Evolutionary conservation across 2,888 invertebrate species (phyloP).

Genomic region (Netelia fuscicornis): DNA sequence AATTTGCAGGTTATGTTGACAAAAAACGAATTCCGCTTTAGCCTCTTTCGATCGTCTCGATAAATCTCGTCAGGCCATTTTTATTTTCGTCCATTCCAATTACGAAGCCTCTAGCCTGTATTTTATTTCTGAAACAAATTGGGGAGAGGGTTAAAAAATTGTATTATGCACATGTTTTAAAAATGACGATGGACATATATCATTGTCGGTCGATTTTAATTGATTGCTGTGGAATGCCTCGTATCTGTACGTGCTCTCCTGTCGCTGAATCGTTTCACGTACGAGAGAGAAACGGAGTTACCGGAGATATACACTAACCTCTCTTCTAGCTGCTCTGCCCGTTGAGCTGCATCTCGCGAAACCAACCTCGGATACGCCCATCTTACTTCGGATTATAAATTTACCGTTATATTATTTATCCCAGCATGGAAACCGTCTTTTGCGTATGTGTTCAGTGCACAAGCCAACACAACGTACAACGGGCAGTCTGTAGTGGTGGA

Average conservation of each 20-base stretch:
- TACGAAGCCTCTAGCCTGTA: too few relatives aligned
- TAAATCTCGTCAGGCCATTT: too few relatives aligned
- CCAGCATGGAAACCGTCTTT: constrained; percentile 61
- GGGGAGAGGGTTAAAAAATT: too few relatives aligned
- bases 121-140: too few relatives aligned
- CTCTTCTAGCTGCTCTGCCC: constrained; percentile 60
- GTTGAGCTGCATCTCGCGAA: constrained; percentile 42
- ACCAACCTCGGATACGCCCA: constrained; percentile 73
- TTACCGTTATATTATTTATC: constrained; percentile 81
- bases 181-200: too few relatives aligned
- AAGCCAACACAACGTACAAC: not conserved
- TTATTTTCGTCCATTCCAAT: too few relatives aligned
- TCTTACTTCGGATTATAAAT: constrained; percentile 72
- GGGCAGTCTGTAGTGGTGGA: not conserved
- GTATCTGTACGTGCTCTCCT: not conserved
- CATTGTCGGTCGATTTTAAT: too few relatives aligned
- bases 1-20: too few relatives aligned
- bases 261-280: constrained; percentile 15
- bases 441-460: not conserved
- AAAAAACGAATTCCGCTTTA: too few relatives aligned
- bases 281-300: constrained; percentile 35
- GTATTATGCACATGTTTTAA: too few relatives aligned
- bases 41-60: too few relatives aligned
- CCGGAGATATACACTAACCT: constrained; percentile 54
- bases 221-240: not conserved